phyloP scores from a whole-genome alignment of 2,888 invertebrate genomes.

The Melinaea menophilus region DNA sequence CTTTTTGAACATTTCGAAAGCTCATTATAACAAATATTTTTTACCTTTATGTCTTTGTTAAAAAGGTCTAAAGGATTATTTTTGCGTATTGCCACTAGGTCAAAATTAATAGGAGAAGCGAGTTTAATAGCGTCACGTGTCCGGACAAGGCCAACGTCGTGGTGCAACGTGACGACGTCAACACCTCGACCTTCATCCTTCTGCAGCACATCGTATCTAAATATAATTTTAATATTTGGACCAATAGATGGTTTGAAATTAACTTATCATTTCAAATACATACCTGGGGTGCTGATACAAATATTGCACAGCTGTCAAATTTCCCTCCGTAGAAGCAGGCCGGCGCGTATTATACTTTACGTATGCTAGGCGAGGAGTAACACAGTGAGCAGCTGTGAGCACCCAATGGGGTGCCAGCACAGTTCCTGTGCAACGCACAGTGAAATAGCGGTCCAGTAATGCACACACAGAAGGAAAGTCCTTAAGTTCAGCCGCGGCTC shows the following conservation, averaged over 20 bases:
- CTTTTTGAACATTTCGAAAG: background rate
- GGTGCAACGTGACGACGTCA: conserved; percentile 60
- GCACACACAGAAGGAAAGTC: conserved; percentile 49
- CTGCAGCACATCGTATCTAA: conserved; percentile 51
- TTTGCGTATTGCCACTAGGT: conserved; percentile 36
- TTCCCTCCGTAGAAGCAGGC: conserved; percentile 41
- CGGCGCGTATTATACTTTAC: conserved; percentile 54
- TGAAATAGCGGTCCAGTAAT: conserved; percentile 55
- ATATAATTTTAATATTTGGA: too few species aligned
- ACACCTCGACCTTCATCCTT: conserved; percentile 50
- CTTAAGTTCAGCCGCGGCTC: conserved; percentile 38
- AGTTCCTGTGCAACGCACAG: conserved; percentile 54
- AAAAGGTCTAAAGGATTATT: conserved; percentile 42
- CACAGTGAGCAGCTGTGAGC: conserved; percentile 67
- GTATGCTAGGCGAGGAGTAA: conserved; percentile 48
- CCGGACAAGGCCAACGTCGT: conserved; percentile 65
- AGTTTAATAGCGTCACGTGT: conserved; percentile 48
- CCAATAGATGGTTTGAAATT: background rate
- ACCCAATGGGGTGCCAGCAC: conserved; percentile 57
- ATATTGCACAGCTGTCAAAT: conserved; percentile 44
- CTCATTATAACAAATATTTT: background rate
- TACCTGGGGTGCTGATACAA: conserved; percentile 60
- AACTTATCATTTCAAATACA: conserved; percentile 18
- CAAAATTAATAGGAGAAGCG: conserved; percentile 23
- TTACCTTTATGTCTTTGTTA: conserved; percentile 45